Percentiles rank a stretch among this genome's conserved stretches.
phyloP scores from a whole-genome alignment of 2,113 vertebrate species.

The Pygoscelis antarcticus region DNA sequence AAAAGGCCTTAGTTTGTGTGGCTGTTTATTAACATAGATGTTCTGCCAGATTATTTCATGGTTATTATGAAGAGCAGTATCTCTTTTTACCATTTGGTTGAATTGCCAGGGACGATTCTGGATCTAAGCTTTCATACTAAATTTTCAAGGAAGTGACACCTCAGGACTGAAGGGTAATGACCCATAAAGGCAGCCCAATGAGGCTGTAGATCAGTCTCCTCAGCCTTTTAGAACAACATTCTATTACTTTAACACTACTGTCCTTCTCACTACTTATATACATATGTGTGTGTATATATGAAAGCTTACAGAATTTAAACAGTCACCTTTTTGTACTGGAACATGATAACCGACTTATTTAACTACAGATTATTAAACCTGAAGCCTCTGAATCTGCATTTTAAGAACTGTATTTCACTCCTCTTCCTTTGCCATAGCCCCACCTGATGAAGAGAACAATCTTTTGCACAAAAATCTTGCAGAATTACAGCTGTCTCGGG shows the following conservation, averaged over 20 bases:
- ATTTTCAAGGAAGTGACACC: not conserved
- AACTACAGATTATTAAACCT: not conserved
- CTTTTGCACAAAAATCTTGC: not conserved
- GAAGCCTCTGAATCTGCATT: not conserved
- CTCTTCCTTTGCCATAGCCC: not conserved
- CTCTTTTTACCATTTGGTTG: not conserved
- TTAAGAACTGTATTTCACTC: not conserved
- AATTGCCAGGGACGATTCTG: not conserved
- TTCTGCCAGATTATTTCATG: not conserved
- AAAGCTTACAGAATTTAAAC: not conserved
- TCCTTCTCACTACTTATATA: not conserved
- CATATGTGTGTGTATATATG: not conserved
- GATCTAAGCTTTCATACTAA: not conserved
- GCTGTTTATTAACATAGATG: not conserved
- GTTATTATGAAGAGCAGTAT: not conserved
- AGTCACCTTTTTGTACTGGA: not conserved
- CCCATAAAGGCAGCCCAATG: not conserved
- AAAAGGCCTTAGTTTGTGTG: not conserved
- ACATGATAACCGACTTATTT: not conserved
- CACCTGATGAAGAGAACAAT: not conserved
- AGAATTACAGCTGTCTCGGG: not conserved
- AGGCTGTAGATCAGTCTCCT: not conserved
- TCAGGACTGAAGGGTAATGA: not conserved
- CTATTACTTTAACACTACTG: not conserved
- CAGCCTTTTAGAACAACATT: not conserved